A percentile compares a stretch with the other conserved stretches of the same genome.
Conservation (phyloP, 2,113 vertebrate species). For the Pardalotus punctatus region DNA sequence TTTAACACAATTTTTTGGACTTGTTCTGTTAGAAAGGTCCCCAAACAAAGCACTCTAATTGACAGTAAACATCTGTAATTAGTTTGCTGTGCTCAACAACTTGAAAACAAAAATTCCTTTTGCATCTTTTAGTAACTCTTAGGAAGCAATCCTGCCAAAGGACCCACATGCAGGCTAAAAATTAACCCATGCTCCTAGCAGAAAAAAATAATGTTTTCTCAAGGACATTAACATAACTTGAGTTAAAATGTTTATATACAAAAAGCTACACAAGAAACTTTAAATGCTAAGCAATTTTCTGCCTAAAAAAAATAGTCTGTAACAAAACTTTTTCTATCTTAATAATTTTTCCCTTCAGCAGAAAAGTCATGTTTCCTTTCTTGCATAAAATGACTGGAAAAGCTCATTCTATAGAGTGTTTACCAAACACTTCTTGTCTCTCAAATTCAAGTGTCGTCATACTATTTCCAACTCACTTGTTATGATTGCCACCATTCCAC, state of each 20-base stretch:
- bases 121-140: neutral
- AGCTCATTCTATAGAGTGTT: neutral
- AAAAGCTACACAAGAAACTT: neutral
- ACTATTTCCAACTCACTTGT: neutral
- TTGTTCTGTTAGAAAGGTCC: neutral
- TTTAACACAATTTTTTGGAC: neutral
- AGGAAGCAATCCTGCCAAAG: neutral
- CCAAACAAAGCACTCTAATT: neutral
- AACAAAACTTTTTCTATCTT: neutral
- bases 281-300: neutral
- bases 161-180: neutral
- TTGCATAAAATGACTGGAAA: neutral
- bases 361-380: neutral
- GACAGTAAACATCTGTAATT: neutral
- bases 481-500: rapidly evolving
- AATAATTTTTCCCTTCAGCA: neutral
- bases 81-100: neutral
- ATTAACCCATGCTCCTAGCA: neutral
- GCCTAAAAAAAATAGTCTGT: neutral
- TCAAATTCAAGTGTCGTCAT: neutral
- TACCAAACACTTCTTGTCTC: neutral
- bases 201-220: neutral
- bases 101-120: neutral
- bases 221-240: neutral
- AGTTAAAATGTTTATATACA: neutral